Evolutionary conservation across 2,113 vertebrate species (phyloP), one percentile per base, ranked within the genome.

Genomic region (Syrmaticus mikado): DNA sequence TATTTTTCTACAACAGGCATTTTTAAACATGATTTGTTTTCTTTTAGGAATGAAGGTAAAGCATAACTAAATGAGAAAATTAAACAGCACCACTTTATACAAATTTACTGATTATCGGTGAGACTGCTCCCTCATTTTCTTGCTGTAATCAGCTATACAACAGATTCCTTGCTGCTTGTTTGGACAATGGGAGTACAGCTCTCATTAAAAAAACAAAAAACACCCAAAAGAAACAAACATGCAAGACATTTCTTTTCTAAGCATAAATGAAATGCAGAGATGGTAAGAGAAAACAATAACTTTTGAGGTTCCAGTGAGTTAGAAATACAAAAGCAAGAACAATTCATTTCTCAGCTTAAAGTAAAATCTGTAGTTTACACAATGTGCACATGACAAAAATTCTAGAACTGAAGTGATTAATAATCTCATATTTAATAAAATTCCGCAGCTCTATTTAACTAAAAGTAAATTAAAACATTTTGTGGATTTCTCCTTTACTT

Each of bases 221-320:
- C 24, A 50, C 24, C 12, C 27, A 53, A 53, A 53, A 53, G 27
- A 53, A 53, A 27, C 52, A 17, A 64, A 64, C 25, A 40, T 3
- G 79, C 79, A 93, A 93, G 92, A 76, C 90, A 87, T 94, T 94
- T 94, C 82, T 89, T 85, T 87, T 87, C 82, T 85, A 34, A 10
- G 15, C 68, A 30, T 71, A 92, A 85, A 40, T 64, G 38, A 92
- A 94, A 89, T 62, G 60, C 58, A 48, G 18, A 68, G 89, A 71
- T 72, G 75, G 27, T 57, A 91, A 95, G 82, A 28, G 43, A 84
- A 45, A 84, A 90, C 77, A 82, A 38, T 45, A 90, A 75, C 32
- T 82, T 84, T 40, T 24, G 40, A 89, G 43, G 20, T 7, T 91
- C 52, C 52, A 72, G 52, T 28, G 73, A 90, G 13, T 53, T 70